Evolutionary conservation across 1,140 invertebrate genomes (phyloP), one percentile per base, ranked within the genome.

Genomic region (Metopolophium dirhodum): DNA sequence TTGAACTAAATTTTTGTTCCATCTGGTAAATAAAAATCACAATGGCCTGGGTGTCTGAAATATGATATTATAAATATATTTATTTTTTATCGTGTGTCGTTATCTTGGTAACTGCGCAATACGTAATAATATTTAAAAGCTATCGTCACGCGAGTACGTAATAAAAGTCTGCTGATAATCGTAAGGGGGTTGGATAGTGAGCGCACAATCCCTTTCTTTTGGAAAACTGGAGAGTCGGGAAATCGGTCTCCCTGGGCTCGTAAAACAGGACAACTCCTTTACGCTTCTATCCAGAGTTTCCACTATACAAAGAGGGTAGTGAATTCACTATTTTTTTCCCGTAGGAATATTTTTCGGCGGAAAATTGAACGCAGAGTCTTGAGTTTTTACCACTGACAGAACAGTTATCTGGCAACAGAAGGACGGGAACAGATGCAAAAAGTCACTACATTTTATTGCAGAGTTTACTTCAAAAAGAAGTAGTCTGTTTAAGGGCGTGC

Each of bases 61-160:
- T 68, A 68, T 37, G 49, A 57, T 89, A 37, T 89, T 57, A 30
- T 26, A 57, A 89, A 57, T 57, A 54, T 54, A 26, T 88, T 7
- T 41, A 9, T 85, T 26, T 86, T 30, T 89, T 57, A 57, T 89
- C 35, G 35, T 26, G 14, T 18, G 89, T 68, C 11, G 57, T 90
- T 90, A 90, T 90, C 7, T 7, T 23, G 26, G 41, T 90, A 61
- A 90, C 77, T 54, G 30, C 68, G n/a, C 22, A 6, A 57, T n/a
- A 57, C n/a, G 14, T 93, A 85, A 93, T 93, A 93, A 93, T 86
- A 86, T 86, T 83, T 92, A 82, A 82, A 93, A 85, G 49, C 91
- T 85, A 85, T 85, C 77, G 82, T 83, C 77, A 93, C 77, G 45
- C 82, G n/a, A 93, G 77, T 57, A 51, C 7, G 41, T 54, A 51